Base-by-base conservation (phyloP, 2,888 invertebrate species). In the Torymus aiolomorphi region DNA sequence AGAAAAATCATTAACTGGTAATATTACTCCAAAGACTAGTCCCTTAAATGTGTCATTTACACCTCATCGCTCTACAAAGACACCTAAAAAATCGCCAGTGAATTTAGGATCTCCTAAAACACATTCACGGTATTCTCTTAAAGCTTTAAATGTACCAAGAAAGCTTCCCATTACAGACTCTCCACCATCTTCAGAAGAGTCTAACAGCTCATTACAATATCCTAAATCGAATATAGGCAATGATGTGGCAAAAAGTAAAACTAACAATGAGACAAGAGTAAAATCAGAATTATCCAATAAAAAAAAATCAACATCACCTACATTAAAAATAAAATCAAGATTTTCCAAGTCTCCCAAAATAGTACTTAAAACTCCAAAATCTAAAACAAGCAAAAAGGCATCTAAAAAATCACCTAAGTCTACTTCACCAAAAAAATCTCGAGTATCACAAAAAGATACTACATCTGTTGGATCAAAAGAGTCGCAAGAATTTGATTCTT, bases 71-170 rank as follows among this genome's bases (percentile, higher is more conserved):
- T 84, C 86, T 0, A 83, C 80, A 0, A 88, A 88, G 67, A 88
- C 86, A 0, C 87, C 87, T 0, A 84, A 84, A 80, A 88, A 85
- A 66, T 88, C 87, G 1, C 87, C 88, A 8, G 72, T 83, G 18
- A 84, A 84, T 80, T 79, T 86, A 4, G 84, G 84, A 10, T 87
- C 88, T n/a, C 86, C 87, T 10, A 87, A 87, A 51, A 85, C 84
- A 3, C 86, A 85, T 78, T 81, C 84, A 0, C 57, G 78, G 10
- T 72, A 84, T 8, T 82, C 86, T 18, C 24, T 82, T 2, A 81
- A 81, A 16, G 51, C 84, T 20, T 80, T 85, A 0, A 88, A 85
- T 77, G 86, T 84, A 0, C 86, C 87, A 24, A 82, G 86, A 67
- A 88, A 86, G 51, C 80, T 88, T 14, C 81, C 84, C 0, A 78